phyloP scores from a whole-genome alignment of 2,113 vertebrate genomes.

The Spea multiplicata region DNA sequence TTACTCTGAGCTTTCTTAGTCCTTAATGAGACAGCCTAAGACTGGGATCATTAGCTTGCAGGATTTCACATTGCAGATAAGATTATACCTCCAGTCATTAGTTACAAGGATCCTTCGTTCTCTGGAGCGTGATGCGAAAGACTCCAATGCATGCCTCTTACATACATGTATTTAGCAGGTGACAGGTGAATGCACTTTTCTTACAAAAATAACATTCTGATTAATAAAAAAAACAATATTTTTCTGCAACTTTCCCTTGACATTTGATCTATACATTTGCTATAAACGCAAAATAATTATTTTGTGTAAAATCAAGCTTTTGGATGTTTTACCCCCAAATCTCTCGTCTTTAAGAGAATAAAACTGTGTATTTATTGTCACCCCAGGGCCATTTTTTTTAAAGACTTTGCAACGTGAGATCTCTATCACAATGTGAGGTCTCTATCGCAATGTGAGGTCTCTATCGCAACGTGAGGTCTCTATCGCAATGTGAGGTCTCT shows the following conservation, averaged over 20 bases:
- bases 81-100: conserved; percentile 29
- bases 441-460: too few relatives aligned
- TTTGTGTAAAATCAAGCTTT: too few relatives aligned
- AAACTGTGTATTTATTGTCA: neutral
- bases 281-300: too few relatives aligned
- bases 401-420: neutral
- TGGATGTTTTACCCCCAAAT: too few relatives aligned
- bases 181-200: too few relatives aligned
- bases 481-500: neutral
- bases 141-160: too few relatives aligned
- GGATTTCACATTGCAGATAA: conserved; percentile 24
- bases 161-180: too few relatives aligned
- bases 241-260: too few relatives aligned
- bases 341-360: neutral
- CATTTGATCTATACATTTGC: too few relatives aligned
- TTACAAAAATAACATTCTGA: too few relatives aligned
- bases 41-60: conserved; percentile 25
- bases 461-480: too few relatives aligned
- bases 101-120: neutral
- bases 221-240: too few relatives aligned
- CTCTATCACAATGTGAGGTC: neutral
- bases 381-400: neutral
- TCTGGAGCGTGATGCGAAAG: neutral
- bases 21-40: conserved; percentile 21
- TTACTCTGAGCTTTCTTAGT: conserved; percentile 21